Evolutionary conservation across 1,140 invertebrate species (phyloP).

Genomic region (Melipona quadrifasciata): DNA sequence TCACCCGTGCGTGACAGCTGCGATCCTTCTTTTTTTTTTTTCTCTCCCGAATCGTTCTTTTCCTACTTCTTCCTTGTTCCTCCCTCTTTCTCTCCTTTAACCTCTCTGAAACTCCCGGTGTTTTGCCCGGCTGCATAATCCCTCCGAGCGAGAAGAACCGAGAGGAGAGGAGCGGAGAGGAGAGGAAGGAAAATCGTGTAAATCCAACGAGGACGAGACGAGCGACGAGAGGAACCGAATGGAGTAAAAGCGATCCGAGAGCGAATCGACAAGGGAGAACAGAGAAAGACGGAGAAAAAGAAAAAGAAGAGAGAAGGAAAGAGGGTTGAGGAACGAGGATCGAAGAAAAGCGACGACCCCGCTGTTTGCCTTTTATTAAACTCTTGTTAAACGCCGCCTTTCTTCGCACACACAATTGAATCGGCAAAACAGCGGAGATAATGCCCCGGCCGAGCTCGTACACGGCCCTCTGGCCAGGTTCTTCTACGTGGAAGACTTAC

Average conservation of each 20-base stretch:
- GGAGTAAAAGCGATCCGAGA: background rate
- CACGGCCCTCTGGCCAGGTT: conserved; percentile 46
- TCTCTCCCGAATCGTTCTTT: background rate
- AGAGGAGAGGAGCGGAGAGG: background rate
- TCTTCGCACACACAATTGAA: conserved; percentile 80
- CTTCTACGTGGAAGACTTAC: conserved; percentile 47
- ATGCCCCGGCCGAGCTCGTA: conserved; percentile 62
- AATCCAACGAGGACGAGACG: background rate
- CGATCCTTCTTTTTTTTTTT: background rate
- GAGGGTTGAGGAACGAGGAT: conserved; percentile 46
- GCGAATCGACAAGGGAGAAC: background rate
- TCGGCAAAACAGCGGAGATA: conserved; percentile 81
- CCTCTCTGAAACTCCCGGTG: background rate
- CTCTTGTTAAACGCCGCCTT: conserved; percentile 81
- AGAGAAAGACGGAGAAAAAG: background rate
- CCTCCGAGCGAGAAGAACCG: conserved; percentile 33
- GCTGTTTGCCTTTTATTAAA: conserved; percentile 82
- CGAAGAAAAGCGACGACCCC: conserved; percentile 47
- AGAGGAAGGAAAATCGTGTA: background rate
- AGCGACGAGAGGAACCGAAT: background rate
- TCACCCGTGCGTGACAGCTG: conserved; percentile 18
- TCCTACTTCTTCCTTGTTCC: background rate
- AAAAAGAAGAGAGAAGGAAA: conserved; percentile 7
- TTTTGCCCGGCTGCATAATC: conserved; percentile 47
- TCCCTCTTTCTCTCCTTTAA: background rate